Evolutionary conservation across 1,140 invertebrate genomes (phyloP), one percentile per base, ranked within the genome.

Genomic region (Macrotrachela quadricornifera): DNA sequence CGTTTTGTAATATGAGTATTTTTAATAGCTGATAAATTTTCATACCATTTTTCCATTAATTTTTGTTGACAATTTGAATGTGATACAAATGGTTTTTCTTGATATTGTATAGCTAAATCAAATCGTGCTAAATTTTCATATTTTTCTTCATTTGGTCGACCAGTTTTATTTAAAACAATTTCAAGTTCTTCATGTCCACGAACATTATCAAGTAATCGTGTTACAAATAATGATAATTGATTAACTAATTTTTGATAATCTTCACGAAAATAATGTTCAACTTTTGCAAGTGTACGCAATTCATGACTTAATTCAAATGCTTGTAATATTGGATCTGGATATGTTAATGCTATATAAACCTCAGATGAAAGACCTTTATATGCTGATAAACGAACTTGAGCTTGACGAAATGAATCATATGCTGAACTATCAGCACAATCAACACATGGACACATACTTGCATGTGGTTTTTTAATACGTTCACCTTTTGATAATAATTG

Each of bases 271-370:
- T 56, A 56, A 14, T 56, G 51, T 30, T 56, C 54, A 12, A 51
- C 54, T 13, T 13, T 39, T 10, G 54, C 49, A 9, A 56, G 42
- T 56, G 46, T 56, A 3, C 59, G 62, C n/a, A 80, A 62, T 52
- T 79, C 77, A 1, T 63, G 54, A 0, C 72, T 71, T 21, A 80
- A 64, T 51, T 71, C 62, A 60, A 81, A 80, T 0, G 77, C 75
- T 17, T 71, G 68, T 10, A 79, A 64, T 41, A 80, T 76, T 0
- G 79, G 79, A 62, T 81, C 79, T 36, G 72, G 63, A 0, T 74
- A 73, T 0, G 73, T 74, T 54, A 79, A 73, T 36, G 76, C 77
- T 49, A 81, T 76, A 59, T 78, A 80, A 0, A 74, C 71, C 46
- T 66, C 63, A 51, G 64, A 67, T 4, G 65, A 58, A 54, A 69